Percentiles rank a stretch among this genome's conserved stretches.
These are phyloP conservation scores for Tokudaia tokunoshimensis DNA, from an alignment of 2,797 vertebrate genomes.

Conservation along the genomic window DNA sequence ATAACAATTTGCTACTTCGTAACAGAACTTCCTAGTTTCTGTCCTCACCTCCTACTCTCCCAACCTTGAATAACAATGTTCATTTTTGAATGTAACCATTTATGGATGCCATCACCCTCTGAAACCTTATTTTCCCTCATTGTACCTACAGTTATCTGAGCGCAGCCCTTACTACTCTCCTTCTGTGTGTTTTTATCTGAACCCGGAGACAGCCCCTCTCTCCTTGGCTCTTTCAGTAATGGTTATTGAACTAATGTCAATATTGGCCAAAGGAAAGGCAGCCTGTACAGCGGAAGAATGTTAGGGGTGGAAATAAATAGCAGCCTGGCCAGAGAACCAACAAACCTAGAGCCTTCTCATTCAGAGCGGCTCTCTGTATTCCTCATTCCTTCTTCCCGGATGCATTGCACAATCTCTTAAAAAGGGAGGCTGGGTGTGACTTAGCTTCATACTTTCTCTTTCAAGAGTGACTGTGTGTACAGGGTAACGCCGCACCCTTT, in stretches of 20 bases:
- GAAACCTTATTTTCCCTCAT: not conserved
- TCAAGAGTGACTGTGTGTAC: fast-evolving
- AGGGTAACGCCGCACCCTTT: not conserved
- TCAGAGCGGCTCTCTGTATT: fast-evolving
- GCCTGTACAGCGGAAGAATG: not conserved
- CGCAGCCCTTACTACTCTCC: not conserved
- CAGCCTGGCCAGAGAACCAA: not conserved
- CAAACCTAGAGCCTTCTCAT: fast-evolving
- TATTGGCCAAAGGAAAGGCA: not conserved
- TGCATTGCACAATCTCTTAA: not conserved
- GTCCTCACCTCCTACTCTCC: not conserved
- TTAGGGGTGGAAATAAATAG: not conserved
- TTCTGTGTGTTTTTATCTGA: not conserved
- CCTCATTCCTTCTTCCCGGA: not conserved
- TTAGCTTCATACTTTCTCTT: not conserved
- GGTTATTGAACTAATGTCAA: not conserved
- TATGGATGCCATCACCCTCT: not conserved
- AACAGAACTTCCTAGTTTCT: too few species aligned
- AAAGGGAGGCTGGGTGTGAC: fast-evolving
- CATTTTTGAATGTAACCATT: not conserved
- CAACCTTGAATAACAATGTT: not conserved
- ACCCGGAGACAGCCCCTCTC: not conserved
- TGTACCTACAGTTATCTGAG: not conserved
- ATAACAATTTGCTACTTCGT: too few species aligned
- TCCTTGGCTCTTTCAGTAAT: not conserved